Evolutionary conservation across 1,140 invertebrate species (phyloP).

Genomic region (Nixonia krombeini): DNA sequence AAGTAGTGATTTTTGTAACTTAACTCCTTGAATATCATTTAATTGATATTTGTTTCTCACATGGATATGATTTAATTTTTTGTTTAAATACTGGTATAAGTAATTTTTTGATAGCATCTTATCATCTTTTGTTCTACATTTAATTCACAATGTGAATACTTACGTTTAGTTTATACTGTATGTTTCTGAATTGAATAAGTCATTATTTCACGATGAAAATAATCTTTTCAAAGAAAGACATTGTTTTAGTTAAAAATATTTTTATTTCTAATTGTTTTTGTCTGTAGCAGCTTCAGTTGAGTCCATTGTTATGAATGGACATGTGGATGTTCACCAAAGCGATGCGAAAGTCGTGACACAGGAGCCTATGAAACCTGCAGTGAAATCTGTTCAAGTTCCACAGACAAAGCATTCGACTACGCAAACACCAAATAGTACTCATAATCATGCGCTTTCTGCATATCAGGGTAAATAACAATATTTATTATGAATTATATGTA

Average conservation of each 20-base stretch:
- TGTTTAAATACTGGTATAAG: neutral
- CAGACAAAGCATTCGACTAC: constrained; percentile 68
- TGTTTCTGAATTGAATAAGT: too few relatives aligned
- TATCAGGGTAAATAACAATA: constrained; percentile 50
- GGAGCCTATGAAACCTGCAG: constrained; percentile 26
- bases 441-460: constrained; percentile 51
- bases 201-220: too few relatives aligned
- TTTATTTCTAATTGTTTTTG: constrained; percentile 4
- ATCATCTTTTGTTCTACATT: too few relatives aligned
- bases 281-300: constrained; percentile 26
- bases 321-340: constrained; percentile 35
- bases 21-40: neutral
- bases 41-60: too few relatives aligned
- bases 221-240: too few relatives aligned
- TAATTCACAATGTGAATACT: too few relatives aligned
- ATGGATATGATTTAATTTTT: too few relatives aligned
- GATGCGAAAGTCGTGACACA: constrained; percentile 20
- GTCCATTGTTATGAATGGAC: constrained; percentile 29
- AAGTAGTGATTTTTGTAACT: constrained; percentile 13
- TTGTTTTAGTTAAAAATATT: neutral
- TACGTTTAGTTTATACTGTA: too few relatives aligned
- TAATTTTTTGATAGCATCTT: too few relatives aligned
- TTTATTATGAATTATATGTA: neutral
- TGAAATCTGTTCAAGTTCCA: constrained; percentile 51
- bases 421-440: constrained; percentile 57